Base-by-base conservation (phyloP, 2,797 vertebrate species). In the Amphiprion clarkii region DNA sequence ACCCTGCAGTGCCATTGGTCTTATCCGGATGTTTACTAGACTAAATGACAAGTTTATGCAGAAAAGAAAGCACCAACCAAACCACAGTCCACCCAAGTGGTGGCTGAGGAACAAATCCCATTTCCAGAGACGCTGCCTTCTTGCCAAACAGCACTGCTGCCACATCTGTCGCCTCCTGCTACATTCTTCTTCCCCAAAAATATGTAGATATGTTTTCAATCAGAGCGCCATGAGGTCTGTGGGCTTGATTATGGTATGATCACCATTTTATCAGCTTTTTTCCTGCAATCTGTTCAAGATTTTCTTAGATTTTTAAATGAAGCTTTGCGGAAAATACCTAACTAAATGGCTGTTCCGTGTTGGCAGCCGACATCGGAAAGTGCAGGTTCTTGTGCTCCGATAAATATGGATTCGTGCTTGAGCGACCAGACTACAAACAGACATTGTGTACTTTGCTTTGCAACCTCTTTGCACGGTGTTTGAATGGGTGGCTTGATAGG, bases 401-500 rank as follows among this genome's bases (percentile, higher is more conserved):
- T 78, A 70, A 81, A 83, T 79, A 81, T 83, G 80, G 62, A 86
- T 74, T 68, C 65, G 54, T 40, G 71, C 63, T 74, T 86, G 67
- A 74, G 84, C 16, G 21, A 74, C 68, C 44, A 73, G 79, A 81
- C 82, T 78, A 78, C 89, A 88, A 87, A 87, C 74, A 86, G 78
- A 90, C 86, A 91, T 90, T 93, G 92, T 93, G 88, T 81, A 76
- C 87, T 82, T 84, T 82, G 75, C 82, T 79, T 70, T 73, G 88
- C 86, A 57, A 53, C 71, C 60, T 67, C 82, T 90, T 87, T 81
- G 87, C 81, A 73, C 70, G 73, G 68, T 31, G 74, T 78, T 81
- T 92, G 86, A 92, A 93, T 84, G 83, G 85, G 61, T 48, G 19
- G 74, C 79, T 72, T 66, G 64, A 87, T 74, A 65, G 87, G 77